These are phyloP conservation scores for Cossypha heuglini DNA, from an alignment of 2,797 vertebrate species.

Conservation along the genomic window DNA sequence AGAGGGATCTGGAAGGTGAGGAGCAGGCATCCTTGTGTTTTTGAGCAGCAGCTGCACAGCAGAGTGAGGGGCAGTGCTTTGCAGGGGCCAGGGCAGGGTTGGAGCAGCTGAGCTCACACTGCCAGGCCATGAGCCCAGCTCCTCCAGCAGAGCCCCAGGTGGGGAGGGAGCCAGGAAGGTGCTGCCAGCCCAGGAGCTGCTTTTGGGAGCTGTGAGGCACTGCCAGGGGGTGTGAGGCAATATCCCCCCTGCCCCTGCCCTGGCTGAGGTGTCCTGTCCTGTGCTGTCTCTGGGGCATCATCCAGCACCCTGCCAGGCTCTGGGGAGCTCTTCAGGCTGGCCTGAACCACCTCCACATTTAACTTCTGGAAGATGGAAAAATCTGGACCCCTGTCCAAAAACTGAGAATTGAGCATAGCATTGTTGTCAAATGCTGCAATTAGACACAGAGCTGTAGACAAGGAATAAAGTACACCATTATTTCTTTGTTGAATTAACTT, in stretches of 20 bases:
- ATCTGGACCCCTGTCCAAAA: background rate
- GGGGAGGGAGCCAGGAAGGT: accelerated
- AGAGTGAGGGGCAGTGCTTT: background rate
- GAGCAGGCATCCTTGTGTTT: background rate
- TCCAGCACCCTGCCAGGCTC: background rate
- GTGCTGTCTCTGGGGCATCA: background rate
- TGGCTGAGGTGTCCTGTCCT: background rate
- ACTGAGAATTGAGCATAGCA: background rate
- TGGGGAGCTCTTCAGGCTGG: background rate
- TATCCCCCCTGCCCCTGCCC: accelerated
- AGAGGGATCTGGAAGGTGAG: background rate
- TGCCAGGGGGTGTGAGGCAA: accelerated
- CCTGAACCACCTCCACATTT: accelerated
- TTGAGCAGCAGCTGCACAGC: background rate
- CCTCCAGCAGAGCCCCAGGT: background rate
- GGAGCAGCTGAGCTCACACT: background rate
- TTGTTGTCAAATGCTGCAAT: background rate
- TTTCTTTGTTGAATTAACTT: conserved; percentile 29
- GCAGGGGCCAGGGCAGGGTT: accelerated
- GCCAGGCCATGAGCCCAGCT: background rate
- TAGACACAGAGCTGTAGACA: background rate
- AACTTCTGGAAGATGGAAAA: background rate
- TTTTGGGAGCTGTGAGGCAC: accelerated
- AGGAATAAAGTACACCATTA: background rate
- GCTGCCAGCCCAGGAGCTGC: background rate